These are phyloP conservation scores for Ectropis grisescens DNA, from an alignment of 1,140 invertebrate genomes.

Conservation along the genomic window DNA sequence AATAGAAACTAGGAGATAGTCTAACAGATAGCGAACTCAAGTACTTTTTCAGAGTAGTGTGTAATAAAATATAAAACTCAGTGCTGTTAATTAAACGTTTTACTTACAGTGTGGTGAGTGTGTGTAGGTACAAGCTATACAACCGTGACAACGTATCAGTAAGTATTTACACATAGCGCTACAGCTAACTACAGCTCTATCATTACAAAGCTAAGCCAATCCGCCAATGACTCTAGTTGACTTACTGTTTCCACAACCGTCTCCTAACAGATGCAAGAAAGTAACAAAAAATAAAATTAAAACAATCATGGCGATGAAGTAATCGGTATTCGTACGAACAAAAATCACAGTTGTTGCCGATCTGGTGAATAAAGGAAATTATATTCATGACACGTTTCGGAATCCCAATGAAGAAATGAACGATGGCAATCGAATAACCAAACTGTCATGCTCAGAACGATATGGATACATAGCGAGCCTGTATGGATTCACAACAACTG, in stretches of 20 bases:
- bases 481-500: no score
- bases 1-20: no score
- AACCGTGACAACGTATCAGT: no score
- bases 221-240: conserved; percentile 52
- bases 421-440: conserved; percentile 9
- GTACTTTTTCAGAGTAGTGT: no score
- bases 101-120: conserved; percentile 2
- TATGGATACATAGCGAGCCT: no score
- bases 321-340: conserved; percentile 16
- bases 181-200: conserved; percentile 45
- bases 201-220: conserved; percentile 56
- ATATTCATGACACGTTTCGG: conserved; percentile 9
- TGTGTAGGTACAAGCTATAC: not conserved
- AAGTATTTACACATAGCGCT: conserved; percentile 7
- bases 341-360: conserved; percentile 15
- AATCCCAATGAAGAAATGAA: conserved; percentile 7
- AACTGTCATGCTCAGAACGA: conserved; percentile 7
- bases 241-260: conserved; percentile 70
- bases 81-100: not conserved
- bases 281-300: conserved; percentile 62
- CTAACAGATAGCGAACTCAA: no score
- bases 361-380: conserved; percentile 11
- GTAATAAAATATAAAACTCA: no score
- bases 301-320: conserved; percentile 47
- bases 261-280: conserved; percentile 69